phyloP scores from a whole-genome alignment of 2,888 invertebrate genomes.

The Limnephilus marmoratus region DNA sequence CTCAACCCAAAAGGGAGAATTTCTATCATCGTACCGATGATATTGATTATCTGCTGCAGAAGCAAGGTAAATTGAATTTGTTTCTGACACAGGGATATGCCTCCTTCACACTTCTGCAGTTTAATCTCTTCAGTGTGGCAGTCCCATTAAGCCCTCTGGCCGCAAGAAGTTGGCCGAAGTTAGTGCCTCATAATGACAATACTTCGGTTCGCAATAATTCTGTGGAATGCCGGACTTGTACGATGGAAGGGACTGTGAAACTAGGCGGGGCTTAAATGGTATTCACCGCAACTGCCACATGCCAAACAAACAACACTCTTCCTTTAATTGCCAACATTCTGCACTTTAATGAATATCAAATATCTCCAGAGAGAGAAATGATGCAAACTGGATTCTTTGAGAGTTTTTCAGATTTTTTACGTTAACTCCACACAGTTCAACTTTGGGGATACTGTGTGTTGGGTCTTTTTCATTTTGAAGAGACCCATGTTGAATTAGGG shows the following conservation, averaged over 20 bases:
- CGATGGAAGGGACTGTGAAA: not conserved
- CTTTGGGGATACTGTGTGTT: too few relatives aligned
- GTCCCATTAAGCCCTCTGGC: not conserved
- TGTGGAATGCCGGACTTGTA: not conserved
- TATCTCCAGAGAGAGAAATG: not conserved
- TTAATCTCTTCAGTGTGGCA: not conserved
- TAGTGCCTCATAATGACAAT: constrained; percentile 38
- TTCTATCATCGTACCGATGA: too few relatives aligned
- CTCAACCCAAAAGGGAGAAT: too few relatives aligned
- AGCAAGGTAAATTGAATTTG: too few relatives aligned
- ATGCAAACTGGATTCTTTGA: not conserved
- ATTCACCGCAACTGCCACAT: not conserved
- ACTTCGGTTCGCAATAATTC: not conserved
- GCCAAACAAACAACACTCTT: not conserved
- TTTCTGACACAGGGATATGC: too few relatives aligned
- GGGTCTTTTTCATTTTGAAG: too few relatives aligned
- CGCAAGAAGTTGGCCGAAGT: constrained; percentile 23
- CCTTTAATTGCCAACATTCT: not conserved
- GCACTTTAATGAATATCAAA: not conserved
- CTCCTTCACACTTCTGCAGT: too few relatives aligned
- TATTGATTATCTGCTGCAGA: too few relatives aligned
- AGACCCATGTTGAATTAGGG: too few relatives aligned
- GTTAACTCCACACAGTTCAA: too few relatives aligned
- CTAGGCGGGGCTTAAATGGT: not conserved
- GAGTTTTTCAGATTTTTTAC: not conserved